phyloP scores from a whole-genome alignment of 2,888 invertebrate genomes.

The Caenorhabditis zanzibari region DNA sequence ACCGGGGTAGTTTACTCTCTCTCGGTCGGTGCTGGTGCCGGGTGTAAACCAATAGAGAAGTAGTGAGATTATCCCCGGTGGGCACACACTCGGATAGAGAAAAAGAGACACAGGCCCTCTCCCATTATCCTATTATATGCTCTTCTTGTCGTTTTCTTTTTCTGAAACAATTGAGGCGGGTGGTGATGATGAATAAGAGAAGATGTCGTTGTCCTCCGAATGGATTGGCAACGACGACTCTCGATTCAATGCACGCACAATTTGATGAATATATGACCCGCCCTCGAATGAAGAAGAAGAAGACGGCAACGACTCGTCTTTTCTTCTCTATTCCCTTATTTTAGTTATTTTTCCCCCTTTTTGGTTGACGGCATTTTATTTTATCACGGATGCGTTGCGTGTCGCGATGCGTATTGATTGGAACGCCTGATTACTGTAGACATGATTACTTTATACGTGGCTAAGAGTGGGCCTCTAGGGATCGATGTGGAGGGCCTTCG shows the following conservation, averaged over 20 bases:
- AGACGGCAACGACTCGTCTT: constrained; percentile 19
- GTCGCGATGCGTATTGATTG: no score
- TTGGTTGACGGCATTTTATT: neutral
- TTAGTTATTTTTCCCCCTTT: neutral
- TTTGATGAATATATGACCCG: constrained; percentile 64
- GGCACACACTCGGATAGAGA: constrained; percentile 35
- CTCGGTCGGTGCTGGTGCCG: neutral
- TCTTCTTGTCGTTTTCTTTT: neutral
- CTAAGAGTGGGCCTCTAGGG: no score
- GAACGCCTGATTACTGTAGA: no score
- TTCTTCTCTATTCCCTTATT: neutral
- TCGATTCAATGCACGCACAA: constrained; percentile 52
- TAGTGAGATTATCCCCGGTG: constrained; percentile 63
- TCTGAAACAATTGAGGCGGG: constrained; percentile 55
- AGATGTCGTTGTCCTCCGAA: neutral
- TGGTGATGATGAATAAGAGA: neutral
- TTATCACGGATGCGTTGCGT: neutral
- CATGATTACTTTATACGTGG: no score
- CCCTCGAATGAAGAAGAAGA: neutral
- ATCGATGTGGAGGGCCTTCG: no score
- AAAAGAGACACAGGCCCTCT: neutral
- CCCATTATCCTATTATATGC: constrained; percentile 55
- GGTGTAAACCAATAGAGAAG: constrained; percentile 64
- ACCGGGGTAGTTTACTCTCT: constrained; percentile 27
- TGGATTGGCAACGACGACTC: constrained; percentile 22